Evolutionary conservation across 2,113 vertebrate species (phyloP), one percentile per base, ranked within the genome.

Genomic region (Psettodes erumei): DNA sequence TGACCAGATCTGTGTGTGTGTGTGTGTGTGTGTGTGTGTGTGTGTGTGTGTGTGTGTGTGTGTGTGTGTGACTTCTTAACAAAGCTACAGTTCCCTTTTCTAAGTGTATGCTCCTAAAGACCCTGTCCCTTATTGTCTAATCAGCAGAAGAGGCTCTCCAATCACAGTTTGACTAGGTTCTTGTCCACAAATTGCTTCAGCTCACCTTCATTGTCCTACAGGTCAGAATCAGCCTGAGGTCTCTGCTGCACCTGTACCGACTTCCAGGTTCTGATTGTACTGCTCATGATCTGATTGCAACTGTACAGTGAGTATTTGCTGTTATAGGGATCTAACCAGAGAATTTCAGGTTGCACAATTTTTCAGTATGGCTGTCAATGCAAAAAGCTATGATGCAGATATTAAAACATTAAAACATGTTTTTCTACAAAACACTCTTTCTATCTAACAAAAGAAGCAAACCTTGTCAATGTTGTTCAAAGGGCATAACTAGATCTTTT

Each of bases 71-170:
- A 27, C 42, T 50, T 23, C 35, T 43, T 43, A 21, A 54, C 45
- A n/a, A 27, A n/a, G 6, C 7, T 45, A 11, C 32, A 61, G 50
- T 38, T 35, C 51, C 32, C 19, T 63, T 70, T 6, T 28, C 23
- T 37, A 56, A 58, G 9, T 45, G 51, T 47, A 23, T 40, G 60
- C 32, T 63, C 40, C 23, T 43, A 18, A 27, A 40, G 7, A 9
- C 50, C 21, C 40, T 58, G 56, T 47, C 58, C 21, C 27, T 86
- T 91, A 85, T 90, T 88, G 88, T 87, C 86, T 75, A 91, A 93
- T 93, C 85, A 93, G 68, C 56, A 25, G 59, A 88, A 90, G 84
- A 86, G 88, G 60, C 77, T 89, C 79, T 86, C 48, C 86, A 92
- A 91, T 92, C 88, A 90, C 27, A 28, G 68, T 40, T 71, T 71